Evolutionary conservation across 1,140 invertebrate genomes (phyloP), one percentile per base, ranked within the genome.

Genomic region (Trichonephila clavipes): DNA sequence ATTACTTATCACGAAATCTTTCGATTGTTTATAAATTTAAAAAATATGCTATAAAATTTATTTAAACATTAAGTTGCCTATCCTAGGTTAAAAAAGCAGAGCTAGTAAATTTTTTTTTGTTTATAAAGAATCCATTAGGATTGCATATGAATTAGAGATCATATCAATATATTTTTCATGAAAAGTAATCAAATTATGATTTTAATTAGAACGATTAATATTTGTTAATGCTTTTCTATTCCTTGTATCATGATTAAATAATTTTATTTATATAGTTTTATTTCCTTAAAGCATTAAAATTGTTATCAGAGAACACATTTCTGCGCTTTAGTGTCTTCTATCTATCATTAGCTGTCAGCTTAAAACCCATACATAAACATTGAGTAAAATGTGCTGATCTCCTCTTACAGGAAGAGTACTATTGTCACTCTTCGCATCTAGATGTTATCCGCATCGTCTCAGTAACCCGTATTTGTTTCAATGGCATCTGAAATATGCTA

Each of bases 391-490:
- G 66, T 69, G 66, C n/a, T 69, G 66, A 69, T 24, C n/a, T 69
- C 34, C 28, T 18, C 10, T 77, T 77, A 40, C 16, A 40, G 28
- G 34, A 34, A 77, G 72, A 40, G 18, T 28, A 40, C 28, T 77
- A 28, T 77, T 77, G 72, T 34, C 72, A 77, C 34, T 77, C 28
- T 16, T 24, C 72, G 7, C 40, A 34, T 77, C 72, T 34, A 34
- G 28, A 77, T 77, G 72, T 77, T 83, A 58, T 83, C 44, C 44
- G 16, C 24, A 44, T 83, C 44, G 77, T 82, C 77, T 82, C 77
- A 82, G 82, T 58, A 14, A 83, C 82, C 82, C 82, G 82, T 16
- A 83, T 83, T 83, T 83, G 24, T 51, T 83, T 83, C 82, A 83
- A 21, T 58, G 51, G 82, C 28, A 83, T 83, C 28, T 83, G 82